A percentile compares a stretch with the other conserved stretches of the same genome.
Conservation (phyloP, 1,140 invertebrate genomes). For the Ctenoplectra terminalis region DNA sequence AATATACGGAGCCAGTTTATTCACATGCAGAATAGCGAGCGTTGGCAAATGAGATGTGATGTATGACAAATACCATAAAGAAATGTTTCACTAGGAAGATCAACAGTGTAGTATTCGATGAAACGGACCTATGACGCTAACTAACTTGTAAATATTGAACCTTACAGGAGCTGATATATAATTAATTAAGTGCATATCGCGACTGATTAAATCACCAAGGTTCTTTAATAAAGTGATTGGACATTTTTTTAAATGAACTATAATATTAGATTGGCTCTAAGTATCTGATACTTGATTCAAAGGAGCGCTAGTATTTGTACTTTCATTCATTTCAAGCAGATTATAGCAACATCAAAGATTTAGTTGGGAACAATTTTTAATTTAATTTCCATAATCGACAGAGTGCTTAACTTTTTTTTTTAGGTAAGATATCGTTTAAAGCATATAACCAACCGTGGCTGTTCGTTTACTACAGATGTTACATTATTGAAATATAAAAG, state of each 20-base stretch:
- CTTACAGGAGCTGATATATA: not conserved
- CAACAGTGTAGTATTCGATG: constrained; percentile 28
- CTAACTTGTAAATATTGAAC: constrained; percentile 14
- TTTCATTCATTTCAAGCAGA: not conserved
- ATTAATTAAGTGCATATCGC: constrained; percentile 1
- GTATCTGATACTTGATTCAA: not conserved
- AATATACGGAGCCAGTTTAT: not conserved
- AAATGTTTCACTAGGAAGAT: constrained; percentile 28
- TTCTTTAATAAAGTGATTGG: not conserved
- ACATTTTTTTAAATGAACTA: not conserved
- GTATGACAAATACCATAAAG: constrained; percentile 14
- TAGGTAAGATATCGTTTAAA: constrained; percentile 28
- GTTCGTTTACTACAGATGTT: constrained; percentile 1
- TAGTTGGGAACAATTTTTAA: not conserved
- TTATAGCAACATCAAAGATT: not conserved
- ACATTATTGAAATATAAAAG: not conserved
- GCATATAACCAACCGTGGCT: not conserved
- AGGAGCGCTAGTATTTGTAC: not conserved
- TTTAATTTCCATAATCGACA: not conserved
- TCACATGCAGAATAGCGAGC: not conserved
- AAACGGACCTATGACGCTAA: constrained; percentile 19
- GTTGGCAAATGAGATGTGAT: constrained; percentile 25
- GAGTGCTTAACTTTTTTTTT: constrained; percentile 11
- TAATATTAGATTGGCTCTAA: not conserved
- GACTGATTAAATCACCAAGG: not conserved